Percentiles rank a stretch among this genome's conserved stretches.
These are phyloP conservation scores for Drosophila ogumai DNA, from an alignment of 1,140 invertebrate genomes.

Conservation along the genomic window DNA sequence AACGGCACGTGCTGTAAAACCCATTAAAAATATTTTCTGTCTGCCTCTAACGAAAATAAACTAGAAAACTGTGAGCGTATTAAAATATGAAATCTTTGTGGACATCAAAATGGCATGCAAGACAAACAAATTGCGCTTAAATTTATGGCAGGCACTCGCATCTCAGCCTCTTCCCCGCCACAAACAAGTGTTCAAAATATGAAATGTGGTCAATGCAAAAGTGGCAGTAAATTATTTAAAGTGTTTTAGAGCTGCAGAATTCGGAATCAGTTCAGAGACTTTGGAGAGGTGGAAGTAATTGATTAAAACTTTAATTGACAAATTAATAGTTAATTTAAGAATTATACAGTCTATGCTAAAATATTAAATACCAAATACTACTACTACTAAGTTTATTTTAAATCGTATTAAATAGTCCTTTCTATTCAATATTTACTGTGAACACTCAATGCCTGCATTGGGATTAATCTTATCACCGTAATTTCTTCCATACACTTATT, in stretches of 20 bases:
- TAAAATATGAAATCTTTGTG: slow-evolving; percentile 73
- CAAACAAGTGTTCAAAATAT: slow-evolving; percentile 30
- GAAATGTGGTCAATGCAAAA: slow-evolving; percentile 20
- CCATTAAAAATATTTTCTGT: slow-evolving; percentile 70
- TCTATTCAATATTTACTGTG: not conserved
- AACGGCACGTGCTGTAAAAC: slow-evolving; percentile 77
- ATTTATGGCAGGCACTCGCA: slow-evolving; percentile 61
- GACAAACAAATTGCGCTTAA: slow-evolving; percentile 76
- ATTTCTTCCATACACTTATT: not conserved
- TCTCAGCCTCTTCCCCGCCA: slow-evolving; percentile 5
- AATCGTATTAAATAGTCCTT: not conserved
- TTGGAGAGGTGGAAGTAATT: not conserved
- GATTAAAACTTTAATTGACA: not conserved
- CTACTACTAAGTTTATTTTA: not conserved
- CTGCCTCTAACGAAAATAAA: slow-evolving; percentile 44
- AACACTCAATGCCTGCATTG: slow-evolving; percentile 1
- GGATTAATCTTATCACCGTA: slow-evolving; percentile 22
- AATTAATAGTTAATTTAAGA: not conserved
- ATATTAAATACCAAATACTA: too few species aligned
- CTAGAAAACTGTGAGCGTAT: slow-evolving; percentile 44
- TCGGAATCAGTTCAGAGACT: not conserved
- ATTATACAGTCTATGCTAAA: not conserved
- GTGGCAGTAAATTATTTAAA: slow-evolving; percentile 4
- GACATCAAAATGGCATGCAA: slow-evolving; percentile 77
- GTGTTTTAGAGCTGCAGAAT: not conserved